Evolutionary conservation across 1,140 invertebrate genomes (phyloP), one percentile per base, ranked within the genome.

Genomic region (Eurosta solidaginis): DNA sequence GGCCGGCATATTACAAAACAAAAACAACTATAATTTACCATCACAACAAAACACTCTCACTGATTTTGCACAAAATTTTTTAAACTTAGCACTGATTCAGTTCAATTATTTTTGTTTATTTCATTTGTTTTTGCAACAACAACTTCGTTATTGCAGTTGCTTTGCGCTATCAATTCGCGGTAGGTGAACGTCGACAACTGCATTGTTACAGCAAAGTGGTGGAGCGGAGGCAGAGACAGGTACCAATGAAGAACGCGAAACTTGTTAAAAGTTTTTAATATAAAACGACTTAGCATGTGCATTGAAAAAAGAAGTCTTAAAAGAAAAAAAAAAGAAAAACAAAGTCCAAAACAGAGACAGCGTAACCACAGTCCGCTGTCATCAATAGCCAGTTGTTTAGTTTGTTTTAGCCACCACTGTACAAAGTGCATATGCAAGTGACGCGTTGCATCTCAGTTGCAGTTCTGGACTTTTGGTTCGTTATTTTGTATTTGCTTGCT

Each of bases 161-260:
- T n/a, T n/a, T n/a, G n/a, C n/a, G n/a, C n/a, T n/a, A n/a, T n/a
- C n/a, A n/a, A n/a, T n/a, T n/a, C n/a, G n/a, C n/a, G n/a, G n/a
- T n/a, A n/a, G n/a, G n/a, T n/a, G n/a, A n/a, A n/a, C n/a, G n/a
- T n/a, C n/a, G n/a, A n/a, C n/a, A n/a, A n/a, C n/a, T n/a, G n/a
- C n/a, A n/a, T n/a, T n/a, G n/a, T n/a, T n/a, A n/a, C n/a, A n/a
- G n/a, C n/a, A n/a, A n/a, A n/a, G n/a, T n/a, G n/a, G n/a, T n/a
- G n/a, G n/a, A n/a, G n/a, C n/a, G n/a, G n/a, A n/a, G n/a, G n/a
- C n/a, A n/a, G n/a, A n/a, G n/a, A n/a, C n/a, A n/a, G n/a, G n/a
- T n/a, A n/a, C n/a, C n/a, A n/a, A n/a, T n/a, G n/a, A 36, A 63
- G 40, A 63, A 63, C 54, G 59, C 40, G 59, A 68, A 40, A 68